Conservation (phyloP, 2,888 invertebrate species). For the Ophion ventricosus region DNA sequence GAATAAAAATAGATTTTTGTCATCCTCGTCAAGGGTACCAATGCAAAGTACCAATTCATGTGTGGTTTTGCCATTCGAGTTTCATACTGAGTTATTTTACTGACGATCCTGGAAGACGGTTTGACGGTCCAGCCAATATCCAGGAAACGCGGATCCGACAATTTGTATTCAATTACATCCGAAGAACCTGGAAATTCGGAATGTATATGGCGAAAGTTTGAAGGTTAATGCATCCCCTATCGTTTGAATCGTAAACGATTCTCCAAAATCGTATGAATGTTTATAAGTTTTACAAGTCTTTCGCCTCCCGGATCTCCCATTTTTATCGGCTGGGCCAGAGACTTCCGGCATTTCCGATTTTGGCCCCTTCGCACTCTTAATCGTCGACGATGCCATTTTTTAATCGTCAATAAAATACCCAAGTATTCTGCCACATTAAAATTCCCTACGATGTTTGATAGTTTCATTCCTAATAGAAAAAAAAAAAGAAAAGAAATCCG, state of each 20-base stretch:
- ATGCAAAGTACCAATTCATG: constrained; percentile 68
- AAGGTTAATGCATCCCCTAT: neutral
- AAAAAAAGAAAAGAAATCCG: neutral
- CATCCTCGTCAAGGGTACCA: neutral
- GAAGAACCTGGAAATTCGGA: constrained; percentile 69
- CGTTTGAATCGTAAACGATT: neutral
- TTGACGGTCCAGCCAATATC: constrained; percentile 74
- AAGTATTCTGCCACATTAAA: neutral
- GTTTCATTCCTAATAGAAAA: neutral
- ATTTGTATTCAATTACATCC: constrained; percentile 76
- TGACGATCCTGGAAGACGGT: constrained; percentile 70
- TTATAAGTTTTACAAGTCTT: constrained; percentile 28
- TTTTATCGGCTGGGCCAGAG: neutral
- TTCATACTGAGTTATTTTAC: constrained; percentile 70
- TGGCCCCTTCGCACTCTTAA: constrained; percentile 18
- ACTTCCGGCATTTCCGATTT: constrained; percentile 28
- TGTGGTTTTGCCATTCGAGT: constrained; percentile 70
- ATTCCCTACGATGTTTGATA: neutral
- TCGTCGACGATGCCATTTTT: constrained; percentile 34
- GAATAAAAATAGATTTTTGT: neutral
- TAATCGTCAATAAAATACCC: neutral
- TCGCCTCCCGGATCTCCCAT: constrained; percentile 6
- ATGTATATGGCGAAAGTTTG: constrained; percentile 64
- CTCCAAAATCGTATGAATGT: neutral
- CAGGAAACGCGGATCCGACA: constrained; percentile 74